Base-by-base conservation (phyloP, 92 coral and sea anemone species). In the Porites cylindrica region DNA sequence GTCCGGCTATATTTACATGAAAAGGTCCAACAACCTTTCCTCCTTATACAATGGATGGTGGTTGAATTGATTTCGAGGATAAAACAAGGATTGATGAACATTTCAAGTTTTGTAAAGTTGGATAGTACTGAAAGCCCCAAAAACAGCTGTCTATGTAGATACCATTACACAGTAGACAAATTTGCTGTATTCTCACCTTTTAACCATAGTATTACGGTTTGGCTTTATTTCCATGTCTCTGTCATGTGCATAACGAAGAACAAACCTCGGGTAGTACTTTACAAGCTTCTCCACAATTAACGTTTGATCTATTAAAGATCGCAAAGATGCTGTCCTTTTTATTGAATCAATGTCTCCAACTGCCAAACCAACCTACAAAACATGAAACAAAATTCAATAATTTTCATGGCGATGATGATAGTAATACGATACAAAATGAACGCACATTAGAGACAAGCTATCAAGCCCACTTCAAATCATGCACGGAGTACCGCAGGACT, bases 311-410 rank as follows among this genome's bases (percentile, higher is more conserved):
- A 86, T 90, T 75, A 94, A 76, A 1, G 81, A 70, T 29, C 91
- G 82, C 80, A 94, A 62, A 66, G 76, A 78, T 8, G 98, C 98
- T 47, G 94, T 79, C 26, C 84, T 86, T 68, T 90, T 92, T 54
- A 93, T 93, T 7, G 96, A 82, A 47, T 93, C 98, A 3, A 94
- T 94, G 51, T 94, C 98, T 0, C 98, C 98, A 20, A 94, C 98
- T 1, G 98, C 98, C 43, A 94, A 78, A 78, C 98, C 98, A 78
- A 94, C 94, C 98, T 94, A 47, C 16, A 12, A 10, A 43, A 43
- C 21, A 66, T 1, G 2, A 7, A 3, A 68, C 16, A 12, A 71
- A 24, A 43, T 8, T 32, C 5, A 2, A 2, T 10, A 56, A 56
- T 56, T 10, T 10, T 10, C 11, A 56, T 56, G 61, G 61, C 16